A percentile compares a stretch with the other conserved stretches of the same genome.
Evolutionary conservation across 2,113 vertebrate species (phyloP).

Genomic region (Bufo bufo): DNA sequence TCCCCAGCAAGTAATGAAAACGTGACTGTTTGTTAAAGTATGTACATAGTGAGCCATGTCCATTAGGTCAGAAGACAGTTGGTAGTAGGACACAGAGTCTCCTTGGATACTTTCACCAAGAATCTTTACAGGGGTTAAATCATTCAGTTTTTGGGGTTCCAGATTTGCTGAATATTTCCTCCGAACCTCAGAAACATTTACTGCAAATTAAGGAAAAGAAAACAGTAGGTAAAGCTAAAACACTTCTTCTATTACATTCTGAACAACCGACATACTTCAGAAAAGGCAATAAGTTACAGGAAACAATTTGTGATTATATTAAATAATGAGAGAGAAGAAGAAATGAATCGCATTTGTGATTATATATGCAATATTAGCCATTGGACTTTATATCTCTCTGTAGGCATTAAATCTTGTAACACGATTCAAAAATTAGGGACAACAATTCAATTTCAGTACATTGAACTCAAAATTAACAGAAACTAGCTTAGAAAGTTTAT

Average conservation of each 20-base stretch:
- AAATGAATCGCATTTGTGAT: too few species aligned
- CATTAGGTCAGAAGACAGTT: conserved; percentile 67
- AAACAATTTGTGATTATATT: background rate
- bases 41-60: conserved; percentile 67
- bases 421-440: too few species aligned
- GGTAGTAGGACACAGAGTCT: conserved; percentile 72
- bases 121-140: conserved; percentile 66
- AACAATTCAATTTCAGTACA: too few species aligned
- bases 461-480: too few species aligned
- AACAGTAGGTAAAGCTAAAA: background rate
- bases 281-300: background rate
- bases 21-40: conserved; percentile 72
- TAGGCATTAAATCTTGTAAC: too few species aligned
- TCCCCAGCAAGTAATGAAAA: conserved; percentile 82
- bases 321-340: too few species aligned
- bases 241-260: too few species aligned
- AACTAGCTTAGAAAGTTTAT: too few species aligned
- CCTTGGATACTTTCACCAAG: background rate
- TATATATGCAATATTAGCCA: too few species aligned
- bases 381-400: too few species aligned
- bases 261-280: too few species aligned
- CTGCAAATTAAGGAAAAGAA: conserved; percentile 65
- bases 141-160: conserved; percentile 59
- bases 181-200: conserved; percentile 71
- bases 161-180: conserved; percentile 67